These are phyloP conservation scores for Tethea ocularis DNA, from an alignment of 2,888 invertebrate species.

Conservation along the genomic window DNA sequence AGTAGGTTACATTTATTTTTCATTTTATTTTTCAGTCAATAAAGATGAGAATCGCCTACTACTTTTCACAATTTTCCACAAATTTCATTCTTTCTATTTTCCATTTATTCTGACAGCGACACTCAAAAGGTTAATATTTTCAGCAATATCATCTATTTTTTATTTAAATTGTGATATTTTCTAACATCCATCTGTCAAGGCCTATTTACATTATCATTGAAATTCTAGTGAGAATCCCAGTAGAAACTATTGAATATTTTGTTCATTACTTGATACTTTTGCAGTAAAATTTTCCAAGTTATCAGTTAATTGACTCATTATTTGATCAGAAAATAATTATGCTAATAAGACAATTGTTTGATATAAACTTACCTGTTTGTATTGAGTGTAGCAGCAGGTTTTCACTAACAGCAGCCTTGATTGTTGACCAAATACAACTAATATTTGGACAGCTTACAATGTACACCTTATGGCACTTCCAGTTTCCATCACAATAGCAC, in stretches of 20 bases:
- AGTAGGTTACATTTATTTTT: no score
- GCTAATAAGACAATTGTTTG: conserved; percentile 15
- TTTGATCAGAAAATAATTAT: conserved; percentile 13
- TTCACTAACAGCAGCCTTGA: conserved; percentile 52
- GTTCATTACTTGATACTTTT: neutral
- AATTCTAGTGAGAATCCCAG: neutral
- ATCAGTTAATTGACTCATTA: neutral
- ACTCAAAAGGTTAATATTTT: no score
- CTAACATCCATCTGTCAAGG: no score
- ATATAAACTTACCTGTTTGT: conserved; percentile 37
- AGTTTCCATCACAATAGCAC: neutral
- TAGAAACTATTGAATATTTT: neutral
- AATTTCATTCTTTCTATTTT: no score
- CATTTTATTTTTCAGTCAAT: no score
- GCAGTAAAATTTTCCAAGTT: neutral
- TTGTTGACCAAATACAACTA: conserved; percentile 43
- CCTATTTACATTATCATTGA: neutral
- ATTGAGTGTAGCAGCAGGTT: conserved; percentile 32
- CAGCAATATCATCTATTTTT: no score
- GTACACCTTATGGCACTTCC: conserved; percentile 11
- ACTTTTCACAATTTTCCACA: no score
- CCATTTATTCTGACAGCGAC: no score
- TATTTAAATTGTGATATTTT: no score
- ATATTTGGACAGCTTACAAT: conserved; percentile 30
- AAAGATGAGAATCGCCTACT: no score